These are phyloP conservation scores for Drosophila nr. perissopoda DNA, from an alignment of 2,888 invertebrate genomes.

Conservation along the genomic window DNA sequence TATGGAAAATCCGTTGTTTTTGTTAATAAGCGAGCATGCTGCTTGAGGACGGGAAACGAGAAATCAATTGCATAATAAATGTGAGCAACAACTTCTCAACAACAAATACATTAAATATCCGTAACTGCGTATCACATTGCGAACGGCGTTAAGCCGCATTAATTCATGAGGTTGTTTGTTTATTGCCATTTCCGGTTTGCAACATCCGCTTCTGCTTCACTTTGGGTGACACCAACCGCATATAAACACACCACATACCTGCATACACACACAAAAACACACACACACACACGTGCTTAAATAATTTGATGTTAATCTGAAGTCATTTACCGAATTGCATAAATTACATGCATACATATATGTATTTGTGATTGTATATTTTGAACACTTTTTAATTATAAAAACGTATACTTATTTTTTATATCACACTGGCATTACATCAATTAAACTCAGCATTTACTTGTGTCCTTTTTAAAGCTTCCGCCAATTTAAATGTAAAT, in stretches of 20 bases:
- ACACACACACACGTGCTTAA: neutral
- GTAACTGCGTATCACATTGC: constrained; percentile 40
- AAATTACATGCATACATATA: constrained; percentile 12
- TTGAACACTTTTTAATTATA: constrained; percentile 36
- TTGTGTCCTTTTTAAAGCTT: constrained; percentile 18
- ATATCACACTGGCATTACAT: constrained; percentile 33
- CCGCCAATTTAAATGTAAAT: constrained; percentile 53
- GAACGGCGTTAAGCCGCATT: constrained; percentile 53
- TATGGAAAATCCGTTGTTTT: constrained; percentile 37
- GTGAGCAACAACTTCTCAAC: constrained; percentile 29
- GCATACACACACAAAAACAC: constrained; percentile 6
- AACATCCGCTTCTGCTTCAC: constrained; percentile 69
- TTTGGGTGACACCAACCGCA: constrained; percentile 37
- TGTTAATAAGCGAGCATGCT: constrained; percentile 19
- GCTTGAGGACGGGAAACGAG: neutral
- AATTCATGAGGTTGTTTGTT: constrained; percentile 71
- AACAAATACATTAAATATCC: constrained; percentile 47
- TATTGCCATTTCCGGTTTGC: constrained; percentile 73
- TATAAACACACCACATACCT: constrained; percentile 12
- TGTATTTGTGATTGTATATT: neutral
- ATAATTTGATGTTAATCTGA: constrained; percentile 24
- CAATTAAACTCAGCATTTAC: constrained; percentile 35
- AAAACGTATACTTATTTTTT: constrained; percentile 22
- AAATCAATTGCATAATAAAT: constrained; percentile 42
- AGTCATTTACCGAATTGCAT: constrained; percentile 38